Base-by-base conservation (phyloP, 2,113 vertebrate species). In the Oryzias melastigma region DNA sequence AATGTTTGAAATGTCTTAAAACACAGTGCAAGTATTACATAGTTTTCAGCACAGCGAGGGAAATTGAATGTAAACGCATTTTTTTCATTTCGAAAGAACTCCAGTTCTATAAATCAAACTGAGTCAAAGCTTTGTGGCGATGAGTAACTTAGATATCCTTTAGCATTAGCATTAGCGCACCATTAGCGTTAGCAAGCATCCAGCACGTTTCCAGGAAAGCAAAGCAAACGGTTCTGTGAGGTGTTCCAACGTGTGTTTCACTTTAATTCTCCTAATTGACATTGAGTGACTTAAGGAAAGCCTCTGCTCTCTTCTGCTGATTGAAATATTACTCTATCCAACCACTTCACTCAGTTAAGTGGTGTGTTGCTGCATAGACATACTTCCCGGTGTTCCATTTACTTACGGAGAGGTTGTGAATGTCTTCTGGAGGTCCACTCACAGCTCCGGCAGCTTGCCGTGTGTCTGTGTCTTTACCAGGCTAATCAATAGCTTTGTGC, bases 291-390 rank as follows among this genome's bases (percentile, higher is more conserved):
- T 48, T 2, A 19, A 50, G 18, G 42, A 64, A 48, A 62, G 63
- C 20, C 41, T 53, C 44, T 65, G 35, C 42, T 29, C 52, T 73
- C 66, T 40, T 60, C 59, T 20, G 66, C 14, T 61, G 71, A 81
- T 63, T 85, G 74, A 87, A 82, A 80, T 79, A 82, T 74, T 60
- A 68, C 81, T 74, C 78, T 24, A 54, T 87, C 79, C 75, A 69
- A 65, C 69, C 76, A 58, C 82, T 78, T 86, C 73, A 75, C 82
- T 84, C 63, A 59, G 67, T 78, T 82, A 85, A 82, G 78, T 77
- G 78, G 24, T 71, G 55, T 62, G 73, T 77, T 66, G 62, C 75
- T 62, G 76, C 57, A 27, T 22, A 45, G 78, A 79, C 82, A 72
- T 77, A 76, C 82, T 80, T 75, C 69, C 73, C 65, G 48, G 76